Evolutionary conservation across 2,888 invertebrate genomes (phyloP).

Genomic region (Drosophila prostipennis): DNA sequence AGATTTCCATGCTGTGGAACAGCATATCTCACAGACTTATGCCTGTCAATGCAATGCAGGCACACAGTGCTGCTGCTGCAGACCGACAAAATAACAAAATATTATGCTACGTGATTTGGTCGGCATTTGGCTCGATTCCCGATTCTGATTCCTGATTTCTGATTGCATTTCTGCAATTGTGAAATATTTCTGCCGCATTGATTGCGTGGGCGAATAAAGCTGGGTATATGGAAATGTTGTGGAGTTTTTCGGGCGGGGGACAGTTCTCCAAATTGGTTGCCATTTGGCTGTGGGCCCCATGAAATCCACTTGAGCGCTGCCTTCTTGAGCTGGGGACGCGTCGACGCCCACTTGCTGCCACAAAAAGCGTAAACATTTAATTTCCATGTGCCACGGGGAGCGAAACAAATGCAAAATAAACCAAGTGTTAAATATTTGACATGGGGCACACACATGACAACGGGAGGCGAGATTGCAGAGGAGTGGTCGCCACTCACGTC

Average conservation of each 20-base stretch:
- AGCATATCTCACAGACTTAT: slow-evolving; percentile 53
- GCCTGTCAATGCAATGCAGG: slow-evolving; percentile 55
- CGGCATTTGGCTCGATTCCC: slow-evolving; percentile 61
- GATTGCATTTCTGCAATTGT: slow-evolving; percentile 48
- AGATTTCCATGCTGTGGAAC: slow-evolving; percentile 42
- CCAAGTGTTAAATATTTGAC: slow-evolving; percentile 77
- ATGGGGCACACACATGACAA: slow-evolving; percentile 46
- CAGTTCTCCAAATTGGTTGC: slow-evolving; percentile 55
- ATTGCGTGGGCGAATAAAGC: slow-evolving; percentile 44
- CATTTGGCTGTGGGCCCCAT: slow-evolving; percentile 52
- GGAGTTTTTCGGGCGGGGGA: slow-evolving; percentile 1
- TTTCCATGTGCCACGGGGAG: slow-evolving; percentile 65
- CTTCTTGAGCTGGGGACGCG: slow-evolving; percentile 20
- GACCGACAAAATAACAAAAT: slow-evolving; percentile 61
- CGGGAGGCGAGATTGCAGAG: slow-evolving; percentile 17
- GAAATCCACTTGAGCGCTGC: slow-evolving; percentile 36
- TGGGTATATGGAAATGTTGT: slow-evolving; percentile 18
- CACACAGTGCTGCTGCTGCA: slow-evolving; percentile 8
- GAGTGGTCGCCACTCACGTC: slow-evolving; percentile 33
- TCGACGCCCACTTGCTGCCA: slow-evolving; percentile 71
- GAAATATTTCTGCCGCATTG: slow-evolving; percentile 49
- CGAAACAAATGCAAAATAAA: slow-evolving; percentile 64
- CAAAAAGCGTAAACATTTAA: slow-evolving; percentile 79
- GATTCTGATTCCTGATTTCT: slow-evolving; percentile 15
- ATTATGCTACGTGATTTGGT: slow-evolving; percentile 75